A percentile compares a stretch with the other conserved stretches of the same genome.
These are phyloP conservation scores for Phalangium opilio DNA, from an alignment of 2,888 invertebrate genomes.

Conservation along the genomic window DNA sequence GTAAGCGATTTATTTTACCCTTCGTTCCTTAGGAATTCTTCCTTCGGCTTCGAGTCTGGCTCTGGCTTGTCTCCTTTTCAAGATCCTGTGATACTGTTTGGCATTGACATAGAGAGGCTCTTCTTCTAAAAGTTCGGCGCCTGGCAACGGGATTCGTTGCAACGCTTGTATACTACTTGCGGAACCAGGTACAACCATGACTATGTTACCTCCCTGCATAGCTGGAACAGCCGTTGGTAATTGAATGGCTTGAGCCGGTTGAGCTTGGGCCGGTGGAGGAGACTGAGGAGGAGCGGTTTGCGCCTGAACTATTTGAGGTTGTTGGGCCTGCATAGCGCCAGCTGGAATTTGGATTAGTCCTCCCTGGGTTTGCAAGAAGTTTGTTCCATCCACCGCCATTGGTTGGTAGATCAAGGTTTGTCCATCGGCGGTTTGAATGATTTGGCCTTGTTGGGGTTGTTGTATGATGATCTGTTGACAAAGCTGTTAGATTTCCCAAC, in stretches of 20 bases:
- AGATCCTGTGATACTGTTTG: conserved; percentile 88
- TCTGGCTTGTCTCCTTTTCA: conserved; percentile 82
- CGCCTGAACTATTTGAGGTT: no score
- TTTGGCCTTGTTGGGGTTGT: conserved; percentile 16
- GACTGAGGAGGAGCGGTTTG: no score
- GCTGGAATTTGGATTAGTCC: conserved; percentile 6
- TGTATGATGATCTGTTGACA: conserved; percentile 14
- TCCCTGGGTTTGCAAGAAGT: conserved; percentile 19
- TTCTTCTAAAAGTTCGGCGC: conserved; percentile 60
- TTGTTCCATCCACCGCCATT: conserved; percentile 38
- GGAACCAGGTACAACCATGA: conserved; percentile 41
- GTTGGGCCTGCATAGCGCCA: no score
- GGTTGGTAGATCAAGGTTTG: conserved; percentile 85
- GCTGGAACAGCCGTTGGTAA: conserved; percentile 26
- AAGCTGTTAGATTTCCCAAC: no score
- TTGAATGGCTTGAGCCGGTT: conserved; percentile 1
- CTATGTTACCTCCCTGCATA: conserved; percentile 5
- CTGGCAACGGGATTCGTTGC: conserved; percentile 40
- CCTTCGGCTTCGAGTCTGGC: conserved; percentile 88
- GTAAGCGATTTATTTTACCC: conserved; percentile 41
- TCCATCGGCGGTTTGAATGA: conserved; percentile 37
- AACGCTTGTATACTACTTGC: conserved; percentile 26
- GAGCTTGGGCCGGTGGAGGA: no score
- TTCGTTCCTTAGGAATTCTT: conserved; percentile 89
- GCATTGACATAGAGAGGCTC: conserved; percentile 97